Percentiles rank a stretch among this genome's conserved stretches.
Conservation (phyloP, 2,888 invertebrate species). For the Penaeus monodon region DNA sequence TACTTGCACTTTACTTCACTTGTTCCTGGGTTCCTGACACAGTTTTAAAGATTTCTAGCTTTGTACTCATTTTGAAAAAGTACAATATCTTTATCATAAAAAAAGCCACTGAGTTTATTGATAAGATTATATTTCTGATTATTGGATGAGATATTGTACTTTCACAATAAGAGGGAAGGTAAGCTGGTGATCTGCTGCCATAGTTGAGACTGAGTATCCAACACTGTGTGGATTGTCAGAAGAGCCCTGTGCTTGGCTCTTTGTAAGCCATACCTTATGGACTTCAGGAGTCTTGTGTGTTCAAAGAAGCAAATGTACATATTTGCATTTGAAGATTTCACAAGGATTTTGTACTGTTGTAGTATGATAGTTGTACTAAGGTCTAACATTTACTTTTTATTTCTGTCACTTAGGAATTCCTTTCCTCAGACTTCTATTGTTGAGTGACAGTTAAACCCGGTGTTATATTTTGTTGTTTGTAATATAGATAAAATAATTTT, state of each 20-base stretch:
- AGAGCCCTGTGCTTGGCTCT: background rate
- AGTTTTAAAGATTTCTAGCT: background rate
- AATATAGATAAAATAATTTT: background rate
- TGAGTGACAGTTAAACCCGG: constrained; percentile 28
- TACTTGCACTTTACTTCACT: too few species aligned
- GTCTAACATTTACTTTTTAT: constrained; percentile 33
- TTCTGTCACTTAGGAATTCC: background rate
- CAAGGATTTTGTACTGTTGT: constrained; percentile 40
- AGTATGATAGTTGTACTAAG: constrained; percentile 33
- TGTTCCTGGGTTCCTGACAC: too few species aligned
- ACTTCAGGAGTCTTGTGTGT: constrained; percentile 43
- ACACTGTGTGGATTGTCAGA: background rate
- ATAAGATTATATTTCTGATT: too few species aligned
- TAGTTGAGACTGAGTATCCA: constrained; percentile 12
- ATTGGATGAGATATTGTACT: constrained; percentile 4
- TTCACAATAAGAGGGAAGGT: background rate
- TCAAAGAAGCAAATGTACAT: constrained; percentile 30
- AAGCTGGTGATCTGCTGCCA: constrained; percentile 23
- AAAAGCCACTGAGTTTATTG: too few species aligned
- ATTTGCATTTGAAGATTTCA: constrained; percentile 51
- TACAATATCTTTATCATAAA: background rate
- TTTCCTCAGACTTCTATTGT: constrained; percentile 14
- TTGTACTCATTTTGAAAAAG: background rate
- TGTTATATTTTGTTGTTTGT: constrained; percentile 34
- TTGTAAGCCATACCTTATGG: background rate